A percentile compares a stretch with the other conserved stretches of the same genome.
Conservation (phyloP, 2,888 invertebrate genomes). For the Chirona hameri region DNA sequence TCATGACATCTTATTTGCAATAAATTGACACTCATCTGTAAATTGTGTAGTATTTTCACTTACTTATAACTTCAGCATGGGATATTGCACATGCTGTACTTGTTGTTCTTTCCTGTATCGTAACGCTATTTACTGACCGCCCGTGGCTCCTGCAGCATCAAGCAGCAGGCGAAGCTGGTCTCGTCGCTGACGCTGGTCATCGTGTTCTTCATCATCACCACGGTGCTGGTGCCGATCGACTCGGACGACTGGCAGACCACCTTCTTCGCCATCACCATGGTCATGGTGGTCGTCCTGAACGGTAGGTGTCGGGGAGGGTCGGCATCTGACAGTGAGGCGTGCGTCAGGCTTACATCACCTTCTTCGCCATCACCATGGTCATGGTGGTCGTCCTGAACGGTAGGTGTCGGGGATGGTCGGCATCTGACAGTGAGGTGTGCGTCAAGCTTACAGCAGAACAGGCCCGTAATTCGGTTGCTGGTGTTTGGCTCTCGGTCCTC, state of each 20-base stretch:
- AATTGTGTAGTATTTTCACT: too few species aligned
- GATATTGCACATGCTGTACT: too few species aligned
- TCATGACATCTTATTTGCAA: too few species aligned
- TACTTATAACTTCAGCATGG: too few species aligned
- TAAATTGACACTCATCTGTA: too few species aligned
- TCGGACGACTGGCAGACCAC: slow-evolving; percentile 38
- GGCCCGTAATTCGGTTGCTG: too few species aligned
- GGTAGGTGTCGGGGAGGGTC: slow-evolving; percentile 33
- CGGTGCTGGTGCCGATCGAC: slow-evolving; percentile 37
- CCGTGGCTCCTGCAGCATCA: not conserved
- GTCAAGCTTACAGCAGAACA: too few species aligned
- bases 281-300: slow-evolving; percentile 38
- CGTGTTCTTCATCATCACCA: slow-evolving; percentile 34
- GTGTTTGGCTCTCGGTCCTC: too few species aligned
- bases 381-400: slow-evolving; percentile 38
- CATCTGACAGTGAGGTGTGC: too few species aligned
- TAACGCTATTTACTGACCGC: not conserved
- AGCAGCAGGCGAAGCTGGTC: slow-evolving; percentile 2
- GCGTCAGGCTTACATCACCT: slow-evolving; percentile 7
- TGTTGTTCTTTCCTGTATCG: too few species aligned
- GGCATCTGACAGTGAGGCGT: too few species aligned
- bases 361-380: slow-evolving; percentile 38
- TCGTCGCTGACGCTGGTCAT: not conserved
- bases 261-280: slow-evolving; percentile 38
- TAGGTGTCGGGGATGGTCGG: slow-evolving; percentile 30